A percentile compares a stretch with the other conserved stretches of the same genome.
phyloP scores from a whole-genome alignment of 2,888 invertebrate species.

The Mesorhabditis belari region DNA sequence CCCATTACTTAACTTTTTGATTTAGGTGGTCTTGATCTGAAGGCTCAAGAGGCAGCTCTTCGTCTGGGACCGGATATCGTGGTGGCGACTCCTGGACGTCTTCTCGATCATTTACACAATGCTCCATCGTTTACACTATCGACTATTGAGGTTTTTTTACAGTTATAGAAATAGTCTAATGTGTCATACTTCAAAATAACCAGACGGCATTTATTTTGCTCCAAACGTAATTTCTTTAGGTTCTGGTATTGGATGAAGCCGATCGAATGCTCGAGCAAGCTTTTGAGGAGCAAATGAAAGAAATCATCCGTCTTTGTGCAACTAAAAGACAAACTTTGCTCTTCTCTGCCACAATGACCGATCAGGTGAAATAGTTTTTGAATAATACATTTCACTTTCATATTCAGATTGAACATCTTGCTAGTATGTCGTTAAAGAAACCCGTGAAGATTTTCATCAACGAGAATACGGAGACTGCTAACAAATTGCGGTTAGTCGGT shows the following conservation, averaged over 20 bases:
- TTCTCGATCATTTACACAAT: slow-evolving; percentile 92
- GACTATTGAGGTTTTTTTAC: slow-evolving; percentile 68
- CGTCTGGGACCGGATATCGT: slow-evolving; percentile 89
- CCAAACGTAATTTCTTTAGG: slow-evolving; percentile 19
- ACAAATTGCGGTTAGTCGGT: slow-evolving; percentile 69
- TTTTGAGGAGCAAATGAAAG: slow-evolving; percentile 98
- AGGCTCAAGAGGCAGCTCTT: slow-evolving; percentile 59
- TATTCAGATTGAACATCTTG: slow-evolving; percentile 70
- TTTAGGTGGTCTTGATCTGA: slow-evolving; percentile 59
- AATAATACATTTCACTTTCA: neutral
- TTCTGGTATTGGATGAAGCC: slow-evolving; percentile 70
- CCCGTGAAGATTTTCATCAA: slow-evolving; percentile 93
- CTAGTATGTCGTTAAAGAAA: slow-evolving; percentile 80
- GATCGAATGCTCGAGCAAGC: slow-evolving; percentile 91
- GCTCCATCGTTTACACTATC: slow-evolving; percentile 81
- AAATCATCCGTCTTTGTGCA: slow-evolving; percentile 85
- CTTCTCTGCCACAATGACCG: slow-evolving; percentile 99
- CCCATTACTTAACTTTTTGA: too few species aligned
- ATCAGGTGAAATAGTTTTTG: slow-evolving; percentile 66
- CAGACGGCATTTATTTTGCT: too few species aligned
- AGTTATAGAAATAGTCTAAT: slow-evolving; percentile 58
- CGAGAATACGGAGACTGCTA: slow-evolving; percentile 88
- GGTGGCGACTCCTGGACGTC: slow-evolving; percentile 92
- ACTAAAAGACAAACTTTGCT: slow-evolving; percentile 87
- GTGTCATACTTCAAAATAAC: too few species aligned